Percentiles rank a stretch among this genome's conserved stretches.
phyloP scores from a whole-genome alignment of 2,113 vertebrate species.

The Dasyprocta punctata region DNA sequence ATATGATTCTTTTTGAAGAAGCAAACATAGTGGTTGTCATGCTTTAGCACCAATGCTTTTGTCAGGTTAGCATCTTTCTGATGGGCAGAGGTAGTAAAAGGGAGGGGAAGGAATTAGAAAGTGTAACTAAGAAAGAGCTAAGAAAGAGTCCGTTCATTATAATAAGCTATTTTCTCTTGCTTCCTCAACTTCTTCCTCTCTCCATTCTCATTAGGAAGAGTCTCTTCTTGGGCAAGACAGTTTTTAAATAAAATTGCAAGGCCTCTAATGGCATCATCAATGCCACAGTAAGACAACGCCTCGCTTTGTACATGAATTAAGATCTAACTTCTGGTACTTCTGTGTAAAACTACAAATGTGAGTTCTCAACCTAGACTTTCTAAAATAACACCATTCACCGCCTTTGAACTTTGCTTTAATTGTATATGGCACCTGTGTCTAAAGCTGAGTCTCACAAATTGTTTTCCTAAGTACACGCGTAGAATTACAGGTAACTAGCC shows the following conservation, averaged over 20 bases:
- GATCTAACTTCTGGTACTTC: constrained; percentile 22
- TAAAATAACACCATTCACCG: background rate
- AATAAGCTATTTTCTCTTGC: background rate
- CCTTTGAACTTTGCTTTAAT: background rate
- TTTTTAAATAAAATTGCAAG: constrained; percentile 7
- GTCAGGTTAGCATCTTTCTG: constrained; percentile 9
- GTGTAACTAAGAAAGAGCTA: background rate
- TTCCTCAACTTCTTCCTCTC: background rate
- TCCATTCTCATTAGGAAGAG: background rate
- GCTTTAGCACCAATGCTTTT: background rate
- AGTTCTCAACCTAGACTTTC: background rate
- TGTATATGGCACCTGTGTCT: background rate
- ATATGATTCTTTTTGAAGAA: background rate
- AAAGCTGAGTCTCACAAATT: constrained; percentile 38
- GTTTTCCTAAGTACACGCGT: constrained; percentile 20
- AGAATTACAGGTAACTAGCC: constrained; percentile 3
- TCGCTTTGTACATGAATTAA: background rate
- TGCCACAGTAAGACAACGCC: background rate
- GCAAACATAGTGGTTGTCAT: background rate
- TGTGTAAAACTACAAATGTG: background rate
- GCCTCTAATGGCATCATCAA: background rate
- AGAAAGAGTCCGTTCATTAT: background rate
- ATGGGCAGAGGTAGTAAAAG: background rate
- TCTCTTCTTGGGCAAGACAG: background rate
- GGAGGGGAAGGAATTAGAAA: background rate